A percentile compares a stretch with the other conserved stretches of the same genome.
These are phyloP conservation scores for Molorchus minor DNA, from an alignment of 2,888 invertebrate species.

Conservation along the genomic window DNA sequence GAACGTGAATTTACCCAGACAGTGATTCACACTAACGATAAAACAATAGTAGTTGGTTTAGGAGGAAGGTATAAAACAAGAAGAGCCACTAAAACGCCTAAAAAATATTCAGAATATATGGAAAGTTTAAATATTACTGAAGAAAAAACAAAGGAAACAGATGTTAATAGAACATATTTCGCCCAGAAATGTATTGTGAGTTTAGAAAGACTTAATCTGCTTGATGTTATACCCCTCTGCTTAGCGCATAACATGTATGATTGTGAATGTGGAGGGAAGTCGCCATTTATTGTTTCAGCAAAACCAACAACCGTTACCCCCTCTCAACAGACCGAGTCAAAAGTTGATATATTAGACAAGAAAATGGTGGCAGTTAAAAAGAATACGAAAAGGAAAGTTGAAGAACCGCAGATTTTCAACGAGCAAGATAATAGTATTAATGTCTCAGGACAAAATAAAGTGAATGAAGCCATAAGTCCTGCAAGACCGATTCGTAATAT, in stretches of 20 bases:
- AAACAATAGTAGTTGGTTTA: constrained; percentile 71
- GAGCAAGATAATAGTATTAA: not conserved
- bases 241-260: constrained; percentile 73
- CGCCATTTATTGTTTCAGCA: not conserved
- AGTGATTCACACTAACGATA: constrained; percentile 71
- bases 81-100: constrained; percentile 69
- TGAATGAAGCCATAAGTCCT: not conserved
- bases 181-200: constrained; percentile 36
- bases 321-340: not conserved
- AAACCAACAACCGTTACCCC: not conserved
- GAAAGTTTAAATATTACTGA: constrained; percentile 46
- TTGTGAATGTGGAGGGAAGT: constrained; percentile 69
- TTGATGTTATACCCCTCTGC: constrained; percentile 70
- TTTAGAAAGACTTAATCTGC: constrained; percentile 40
- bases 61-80: constrained; percentile 64
- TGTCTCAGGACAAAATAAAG: not conserved
- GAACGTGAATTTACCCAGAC: constrained; percentile 79
- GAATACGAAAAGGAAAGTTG: not conserved
- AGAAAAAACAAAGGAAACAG: constrained; percentile 18
- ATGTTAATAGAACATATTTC: constrained; percentile 12
- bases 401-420: not conserved
- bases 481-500: constrained; percentile 23
- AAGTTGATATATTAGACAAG: not conserved
- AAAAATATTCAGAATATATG: constrained; percentile 69
- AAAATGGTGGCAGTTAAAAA: not conserved